Percentiles rank a stretch among this genome's conserved stretches.
Conservation (phyloP, 2,113 vertebrate genomes). For the Pygoscelis adeliae region DNA sequence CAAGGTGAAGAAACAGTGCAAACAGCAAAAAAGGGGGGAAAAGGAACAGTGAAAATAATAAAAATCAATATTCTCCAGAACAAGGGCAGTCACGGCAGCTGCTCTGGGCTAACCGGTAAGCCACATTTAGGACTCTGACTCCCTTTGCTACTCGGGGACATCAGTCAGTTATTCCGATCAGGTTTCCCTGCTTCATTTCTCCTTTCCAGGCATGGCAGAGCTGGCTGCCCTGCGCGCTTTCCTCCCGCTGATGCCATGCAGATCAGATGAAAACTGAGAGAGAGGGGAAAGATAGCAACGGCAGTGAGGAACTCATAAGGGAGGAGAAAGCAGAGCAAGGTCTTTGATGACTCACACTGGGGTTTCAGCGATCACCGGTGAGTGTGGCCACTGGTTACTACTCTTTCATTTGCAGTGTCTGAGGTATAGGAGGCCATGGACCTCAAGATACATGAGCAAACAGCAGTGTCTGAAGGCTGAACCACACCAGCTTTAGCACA, state of each 20-base stretch:
- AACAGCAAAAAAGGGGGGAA: not conserved
- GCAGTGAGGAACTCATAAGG: accelerated
- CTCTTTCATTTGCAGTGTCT: not conserved
- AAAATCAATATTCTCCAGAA: not conserved
- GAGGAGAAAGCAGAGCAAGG: not conserved
- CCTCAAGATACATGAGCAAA: not conserved
- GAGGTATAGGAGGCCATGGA: not conserved
- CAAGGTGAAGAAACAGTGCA: not conserved
- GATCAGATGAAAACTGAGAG: not conserved
- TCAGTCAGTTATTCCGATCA: accelerated
- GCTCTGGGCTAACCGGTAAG: not conserved
- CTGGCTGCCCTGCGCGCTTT: not conserved
- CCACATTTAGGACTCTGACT: not conserved
- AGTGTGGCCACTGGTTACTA: not conserved
- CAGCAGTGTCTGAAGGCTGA: not conserved
- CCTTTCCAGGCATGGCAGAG: not conserved
- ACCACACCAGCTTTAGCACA: not conserved
- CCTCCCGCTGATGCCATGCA: not conserved
- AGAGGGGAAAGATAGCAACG: accelerated
- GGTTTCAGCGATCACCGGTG: accelerated
- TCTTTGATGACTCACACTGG: not conserved
- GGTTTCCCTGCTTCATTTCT: not conserved
- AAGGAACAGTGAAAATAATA: not conserved
- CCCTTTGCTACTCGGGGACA: not conserved
- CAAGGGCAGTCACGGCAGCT: not conserved